Evolutionary conservation across 2,888 invertebrate species (phyloP).

Genomic region (Drosophila niveifrons): DNA sequence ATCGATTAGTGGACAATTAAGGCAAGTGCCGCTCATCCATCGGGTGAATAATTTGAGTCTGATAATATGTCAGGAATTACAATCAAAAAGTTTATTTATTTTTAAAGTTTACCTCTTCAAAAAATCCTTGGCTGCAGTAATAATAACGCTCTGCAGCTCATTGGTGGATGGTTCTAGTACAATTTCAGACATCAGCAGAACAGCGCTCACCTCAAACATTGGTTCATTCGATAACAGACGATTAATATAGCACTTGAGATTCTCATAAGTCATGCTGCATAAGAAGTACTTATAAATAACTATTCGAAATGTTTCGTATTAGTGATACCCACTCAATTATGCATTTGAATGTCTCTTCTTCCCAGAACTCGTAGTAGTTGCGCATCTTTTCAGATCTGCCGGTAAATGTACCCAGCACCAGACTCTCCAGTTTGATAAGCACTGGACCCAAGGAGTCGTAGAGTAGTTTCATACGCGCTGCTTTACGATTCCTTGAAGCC

Average conservation of each 20-base stretch:
- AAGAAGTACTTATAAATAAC: not conserved
- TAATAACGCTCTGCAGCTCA: conserved; percentile 92
- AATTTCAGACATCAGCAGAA: conserved; percentile 91
- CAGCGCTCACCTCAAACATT: conserved; percentile 92
- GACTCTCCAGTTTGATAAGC: conserved; percentile 93
- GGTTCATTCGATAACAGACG: conserved; percentile 87
- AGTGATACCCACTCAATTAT: conserved; percentile 87
- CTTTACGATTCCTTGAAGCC: conserved; percentile 89
- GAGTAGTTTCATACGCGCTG: conserved; percentile 89
- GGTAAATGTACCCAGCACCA: conserved; percentile 92
- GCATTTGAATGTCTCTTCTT: conserved; percentile 90
- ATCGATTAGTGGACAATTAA: conserved; percentile 87
- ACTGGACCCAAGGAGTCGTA: conserved; percentile 93
- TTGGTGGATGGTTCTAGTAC: conserved; percentile 90
- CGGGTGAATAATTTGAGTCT: conserved; percentile 91
- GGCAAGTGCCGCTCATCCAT: conserved; percentile 94
- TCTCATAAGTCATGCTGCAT: conserved; percentile 88
- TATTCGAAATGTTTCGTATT: not conserved
- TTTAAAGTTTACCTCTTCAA: conserved; percentile 88
- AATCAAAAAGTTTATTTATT: not conserved
- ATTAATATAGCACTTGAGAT: conserved; percentile 89
- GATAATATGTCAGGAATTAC: conserved; percentile 20
- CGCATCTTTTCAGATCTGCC: conserved; percentile 91
- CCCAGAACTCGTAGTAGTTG: conserved; percentile 93
- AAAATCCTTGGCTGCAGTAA: conserved; percentile 91